These are phyloP conservation scores for Apocheima hispidaria DNA, from an alignment of 2,888 invertebrate species.

Conservation along the genomic window DNA sequence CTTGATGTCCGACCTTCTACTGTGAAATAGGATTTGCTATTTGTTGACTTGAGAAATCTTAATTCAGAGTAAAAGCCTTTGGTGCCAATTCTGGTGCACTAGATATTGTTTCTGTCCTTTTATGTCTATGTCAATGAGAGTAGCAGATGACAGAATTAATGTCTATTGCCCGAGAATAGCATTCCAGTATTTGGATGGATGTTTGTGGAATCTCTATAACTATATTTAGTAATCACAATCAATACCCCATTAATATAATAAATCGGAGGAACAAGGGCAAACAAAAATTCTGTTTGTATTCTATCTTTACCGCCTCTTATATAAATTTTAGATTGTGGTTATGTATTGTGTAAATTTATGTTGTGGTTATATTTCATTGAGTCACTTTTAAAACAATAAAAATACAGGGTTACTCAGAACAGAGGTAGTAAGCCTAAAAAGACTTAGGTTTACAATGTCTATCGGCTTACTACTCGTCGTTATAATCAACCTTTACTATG, in stretches of 20 bases:
- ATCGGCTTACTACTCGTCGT: too few relatives aligned
- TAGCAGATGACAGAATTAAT: background rate
- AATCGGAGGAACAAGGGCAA: background rate
- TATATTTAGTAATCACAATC: conserved; percentile 47
- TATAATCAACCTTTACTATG: too few relatives aligned
- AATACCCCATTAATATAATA: background rate
- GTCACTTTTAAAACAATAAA: background rate
- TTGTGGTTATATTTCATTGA: background rate
- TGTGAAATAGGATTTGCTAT: conserved; percentile 3
- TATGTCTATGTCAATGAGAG: background rate
- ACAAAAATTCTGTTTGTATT: background rate
- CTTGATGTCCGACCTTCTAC: conserved; percentile 31
- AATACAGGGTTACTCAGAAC: too few relatives aligned
- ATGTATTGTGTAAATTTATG: conserved; percentile 13
- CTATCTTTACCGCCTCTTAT: background rate
- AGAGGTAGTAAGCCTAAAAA: too few relatives aligned
- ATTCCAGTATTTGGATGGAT: conserved; percentile 40
- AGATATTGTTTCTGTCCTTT: background rate
- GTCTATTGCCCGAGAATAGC: background rate
- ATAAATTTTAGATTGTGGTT: conserved; percentile 19
- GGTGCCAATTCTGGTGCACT: background rate
- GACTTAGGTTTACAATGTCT: too few relatives aligned
- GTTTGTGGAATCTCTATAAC: conserved; percentile 44
- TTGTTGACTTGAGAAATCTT: background rate
- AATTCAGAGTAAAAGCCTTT: conserved; percentile 1